These are phyloP conservation scores for Porites cylindrica DNA, from an alignment of 92 coral and sea anemone genomes.

Conservation along the genomic window DNA sequence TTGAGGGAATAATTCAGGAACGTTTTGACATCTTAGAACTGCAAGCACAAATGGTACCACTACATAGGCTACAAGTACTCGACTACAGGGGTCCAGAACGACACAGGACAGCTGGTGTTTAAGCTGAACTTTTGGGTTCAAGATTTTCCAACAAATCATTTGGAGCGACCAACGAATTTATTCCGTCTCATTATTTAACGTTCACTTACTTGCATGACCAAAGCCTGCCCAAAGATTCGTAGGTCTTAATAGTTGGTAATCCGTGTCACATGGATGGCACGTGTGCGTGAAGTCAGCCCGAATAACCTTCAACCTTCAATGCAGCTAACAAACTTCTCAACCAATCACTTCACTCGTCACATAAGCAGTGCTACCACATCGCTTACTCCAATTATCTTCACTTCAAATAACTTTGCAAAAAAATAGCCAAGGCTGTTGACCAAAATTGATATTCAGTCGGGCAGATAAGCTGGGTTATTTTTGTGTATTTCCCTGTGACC, in stretches of 20 bases:
- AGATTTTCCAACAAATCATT: no score
- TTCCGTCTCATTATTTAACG: no score
- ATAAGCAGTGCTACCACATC: conserved; percentile 18
- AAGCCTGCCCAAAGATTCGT: no score
- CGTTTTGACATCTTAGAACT: no score
- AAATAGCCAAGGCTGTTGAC: not conserved
- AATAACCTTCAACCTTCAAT: conserved; percentile 32
- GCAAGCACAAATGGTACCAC: no score
- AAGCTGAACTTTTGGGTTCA: no score
- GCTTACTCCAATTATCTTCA: conserved; percentile 15
- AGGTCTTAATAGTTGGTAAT: not conserved
- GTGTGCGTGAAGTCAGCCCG: not conserved
- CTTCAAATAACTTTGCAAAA: conserved; percentile 18
- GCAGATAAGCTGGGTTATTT: conserved; percentile 6
- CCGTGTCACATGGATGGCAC: conserved; percentile 31
- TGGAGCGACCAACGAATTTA: no score
- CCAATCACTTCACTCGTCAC: conserved; percentile 20
- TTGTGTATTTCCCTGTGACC: not conserved
- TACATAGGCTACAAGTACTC: no score
- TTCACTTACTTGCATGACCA: no score
- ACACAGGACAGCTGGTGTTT: no score
- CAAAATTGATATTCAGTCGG: conserved; percentile 17
- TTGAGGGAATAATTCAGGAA: no score
- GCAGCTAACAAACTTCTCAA: conserved; percentile 7
- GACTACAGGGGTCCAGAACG: no score